Base-by-base conservation (phyloP, 2,797 vertebrate species). In the Karalla daura region DNA sequence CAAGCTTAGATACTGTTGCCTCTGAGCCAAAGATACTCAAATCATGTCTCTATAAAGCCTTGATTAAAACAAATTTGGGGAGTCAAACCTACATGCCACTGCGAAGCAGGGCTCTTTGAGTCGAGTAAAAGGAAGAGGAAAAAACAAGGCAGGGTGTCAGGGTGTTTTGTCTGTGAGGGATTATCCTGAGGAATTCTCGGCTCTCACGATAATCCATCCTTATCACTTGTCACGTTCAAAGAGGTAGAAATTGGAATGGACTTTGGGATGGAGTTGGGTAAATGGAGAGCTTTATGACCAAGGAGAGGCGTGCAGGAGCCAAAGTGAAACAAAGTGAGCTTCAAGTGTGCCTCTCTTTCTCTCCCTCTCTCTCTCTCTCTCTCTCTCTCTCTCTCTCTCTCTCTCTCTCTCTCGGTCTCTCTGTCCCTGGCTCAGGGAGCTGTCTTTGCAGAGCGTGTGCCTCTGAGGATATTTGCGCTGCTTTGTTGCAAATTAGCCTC, bases 31-130 rank as follows among this genome's bases (percentile, higher is more conserved):
- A 86, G 73, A 83, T 59, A 86, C 85, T 87, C 74, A 86, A 91
- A 91, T 90, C 80, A 84, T 69, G 76, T 85, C 87, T 87, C 74
- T 82, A 53, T 86, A 80, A 89, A 90, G 85, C 76, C 86, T 92
- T 92, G 88, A 94, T 91, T 93, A 92, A 88, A 91, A 90, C 60
- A 83, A 85, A 88, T 88, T 86, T 80, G 82, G 64, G 80, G 84
- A 89, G 85, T 88, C 80, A 90, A 91, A 85, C 72, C 68, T 60
- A 71, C 35, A 18, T 53, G 76, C 70, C 68, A 63, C 14, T 64
- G 77, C 81, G 88, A 85, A 80, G 62, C 62, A 35, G 0, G 33
- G 47, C 66, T 51, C 70, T 80, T 53, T 69, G 36, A 84, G 55
- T 24, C 46, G 17, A 56, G 55, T 41, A 55, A 49, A 69, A 63